Evolutionary conservation across 1,140 invertebrate genomes (phyloP).

Genomic region (Calosoma granatense): DNA sequence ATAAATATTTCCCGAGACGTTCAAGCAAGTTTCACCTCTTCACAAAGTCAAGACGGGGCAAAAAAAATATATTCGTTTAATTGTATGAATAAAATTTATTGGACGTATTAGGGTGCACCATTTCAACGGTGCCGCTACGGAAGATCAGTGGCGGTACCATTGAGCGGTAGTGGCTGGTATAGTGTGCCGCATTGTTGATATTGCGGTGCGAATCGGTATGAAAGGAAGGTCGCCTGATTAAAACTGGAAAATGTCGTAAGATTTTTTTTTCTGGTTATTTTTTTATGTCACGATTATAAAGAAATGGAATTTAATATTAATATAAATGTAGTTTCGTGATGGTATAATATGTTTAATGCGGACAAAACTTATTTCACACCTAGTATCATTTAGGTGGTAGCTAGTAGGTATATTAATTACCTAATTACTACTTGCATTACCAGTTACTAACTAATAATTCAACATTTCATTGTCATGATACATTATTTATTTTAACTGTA

Average conservation of each 20-base stretch:
- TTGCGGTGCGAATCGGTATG: background rate
- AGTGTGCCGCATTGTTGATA: background rate
- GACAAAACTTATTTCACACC: too few species aligned
- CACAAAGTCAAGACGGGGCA: background rate
- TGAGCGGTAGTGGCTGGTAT: too few species aligned
- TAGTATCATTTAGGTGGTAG: too few species aligned
- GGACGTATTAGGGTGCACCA: background rate
- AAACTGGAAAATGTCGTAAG: slow-evolving; percentile 1
- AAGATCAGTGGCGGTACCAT: background rate
- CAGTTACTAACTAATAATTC: too few species aligned
- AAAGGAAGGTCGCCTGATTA: background rate
- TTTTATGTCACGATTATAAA: background rate
- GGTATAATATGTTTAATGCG: too few species aligned
- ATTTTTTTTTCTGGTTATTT: background rate
- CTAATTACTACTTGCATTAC: too few species aligned
- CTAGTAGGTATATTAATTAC: too few species aligned
- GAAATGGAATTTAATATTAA: background rate
- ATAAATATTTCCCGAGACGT: slow-evolving; percentile 1
- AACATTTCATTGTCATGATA: too few species aligned
- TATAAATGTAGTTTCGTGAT: too few species aligned
- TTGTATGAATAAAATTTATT: slow-evolving; percentile 13
- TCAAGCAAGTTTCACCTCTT: background rate
- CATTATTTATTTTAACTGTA: too few species aligned
- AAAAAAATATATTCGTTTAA: slow-evolving; percentile 10
- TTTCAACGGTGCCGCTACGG: background rate